phyloP scores from a whole-genome alignment of 2,888 invertebrate species.

The Spicauda simplicius region DNA sequence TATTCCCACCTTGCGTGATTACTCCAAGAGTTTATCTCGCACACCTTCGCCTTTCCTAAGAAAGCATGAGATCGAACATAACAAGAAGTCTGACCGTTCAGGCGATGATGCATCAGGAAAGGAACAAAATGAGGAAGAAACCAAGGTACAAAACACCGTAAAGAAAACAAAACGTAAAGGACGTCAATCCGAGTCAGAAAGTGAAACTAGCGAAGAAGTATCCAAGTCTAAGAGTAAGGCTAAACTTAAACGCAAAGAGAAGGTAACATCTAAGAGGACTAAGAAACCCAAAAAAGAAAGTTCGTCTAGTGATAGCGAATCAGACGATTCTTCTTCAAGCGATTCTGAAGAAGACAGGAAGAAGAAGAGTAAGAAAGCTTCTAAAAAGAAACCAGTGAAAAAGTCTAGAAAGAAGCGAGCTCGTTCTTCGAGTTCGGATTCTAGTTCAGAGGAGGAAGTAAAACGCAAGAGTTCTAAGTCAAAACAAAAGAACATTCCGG shows the following conservation, averaged over 20 bases:
- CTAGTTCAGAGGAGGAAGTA: conserved; percentile 81
- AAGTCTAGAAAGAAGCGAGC: conserved; percentile 76
- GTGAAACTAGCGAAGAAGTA: conserved; percentile 74
- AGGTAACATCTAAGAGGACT: conserved; percentile 83
- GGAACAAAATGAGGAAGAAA: conserved; percentile 76
- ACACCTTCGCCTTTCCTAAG: conserved; percentile 94
- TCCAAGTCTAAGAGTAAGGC: conserved; percentile 73
- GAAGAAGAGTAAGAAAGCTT: conserved; percentile 78
- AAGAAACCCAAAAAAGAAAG: conserved; percentile 79
- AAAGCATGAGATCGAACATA: conserved; percentile 84
- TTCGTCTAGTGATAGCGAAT: conserved; percentile 80
- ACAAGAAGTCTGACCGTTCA: conserved; percentile 75
- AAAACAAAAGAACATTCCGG: conserved; percentile 79
- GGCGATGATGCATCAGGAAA: conserved; percentile 74
- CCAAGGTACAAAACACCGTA: conserved; percentile 58
- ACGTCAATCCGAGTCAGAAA: conserved; percentile 79
- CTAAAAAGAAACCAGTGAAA: conserved; percentile 77
- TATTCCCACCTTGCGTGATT: conserved; percentile 77
- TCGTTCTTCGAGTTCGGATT: conserved; percentile 79
- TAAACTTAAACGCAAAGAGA: conserved; percentile 82
- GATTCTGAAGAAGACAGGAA: conserved; percentile 81
- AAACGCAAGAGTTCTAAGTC: conserved; percentile 76
- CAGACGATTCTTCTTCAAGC: conserved; percentile 79
- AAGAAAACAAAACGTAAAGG: conserved; percentile 82
- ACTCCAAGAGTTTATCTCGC: conserved; percentile 91